Evolutionary conservation across 1,140 invertebrate species (phyloP).

Genomic region (Limonius californicus): DNA sequence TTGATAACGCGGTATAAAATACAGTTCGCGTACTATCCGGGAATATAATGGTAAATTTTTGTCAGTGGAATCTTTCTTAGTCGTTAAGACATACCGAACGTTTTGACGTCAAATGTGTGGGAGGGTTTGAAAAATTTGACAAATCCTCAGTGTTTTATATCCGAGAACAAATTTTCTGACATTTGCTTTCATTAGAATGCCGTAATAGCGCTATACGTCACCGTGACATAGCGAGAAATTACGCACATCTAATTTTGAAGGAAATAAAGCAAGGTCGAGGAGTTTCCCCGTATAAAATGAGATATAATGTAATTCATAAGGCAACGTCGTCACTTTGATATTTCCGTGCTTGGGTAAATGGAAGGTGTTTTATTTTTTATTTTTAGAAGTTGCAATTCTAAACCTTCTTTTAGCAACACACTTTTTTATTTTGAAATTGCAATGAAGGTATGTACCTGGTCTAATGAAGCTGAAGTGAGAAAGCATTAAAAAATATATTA

Average conservation of each 20-base stretch:
- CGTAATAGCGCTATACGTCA: slow-evolving; percentile 9
- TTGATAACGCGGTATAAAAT: background rate
- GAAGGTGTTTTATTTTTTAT: background rate
- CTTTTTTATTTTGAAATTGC: too few species aligned
- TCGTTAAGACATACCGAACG: too few species aligned
- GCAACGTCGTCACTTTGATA: background rate
- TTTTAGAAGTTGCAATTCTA: too few species aligned
- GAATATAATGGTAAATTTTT: too few species aligned
- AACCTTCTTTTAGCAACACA: too few species aligned
- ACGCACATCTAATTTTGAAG: slow-evolving; percentile 8
- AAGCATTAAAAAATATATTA: too few species aligned
- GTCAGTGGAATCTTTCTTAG: too few species aligned
- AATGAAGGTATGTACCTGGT: too few species aligned
- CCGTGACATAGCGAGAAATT: slow-evolving; percentile 13
- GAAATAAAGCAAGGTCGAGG: slow-evolving; percentile 12
- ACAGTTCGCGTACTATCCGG: background rate
- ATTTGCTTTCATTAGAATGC: slow-evolving; percentile 12
- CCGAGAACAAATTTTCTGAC: background rate
- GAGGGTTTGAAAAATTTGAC: too few species aligned
- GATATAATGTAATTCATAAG: slow-evolving; percentile 1
- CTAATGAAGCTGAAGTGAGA: too few species aligned
- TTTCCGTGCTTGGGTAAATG: background rate
- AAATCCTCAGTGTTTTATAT: slow-evolving; percentile 1
- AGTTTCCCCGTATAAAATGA: slow-evolving; percentile 11
- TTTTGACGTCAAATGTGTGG: too few species aligned